Base-by-base conservation (phyloP, 2,888 invertebrate genomes). In the Hypolimnas misippus region DNA sequence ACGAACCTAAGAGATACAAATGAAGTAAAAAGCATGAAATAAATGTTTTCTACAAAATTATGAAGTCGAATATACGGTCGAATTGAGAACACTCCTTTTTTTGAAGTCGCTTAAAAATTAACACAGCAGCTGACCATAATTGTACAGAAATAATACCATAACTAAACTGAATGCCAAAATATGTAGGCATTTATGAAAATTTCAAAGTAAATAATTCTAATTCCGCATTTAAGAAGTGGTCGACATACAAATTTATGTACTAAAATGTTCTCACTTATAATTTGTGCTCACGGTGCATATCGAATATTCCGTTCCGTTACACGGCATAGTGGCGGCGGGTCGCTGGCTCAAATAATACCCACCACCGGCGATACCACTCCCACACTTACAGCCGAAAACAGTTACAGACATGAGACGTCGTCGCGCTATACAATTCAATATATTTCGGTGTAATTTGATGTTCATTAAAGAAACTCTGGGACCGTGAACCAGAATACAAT, bases 401-500 rank as follows among this genome's bases (percentile, higher is more conserved):
- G 88, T 86, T 88, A 89, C 79, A 77, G 82, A 86, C 87, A 85
- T 80, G 83, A 87, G 86, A 85, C 87, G 87, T 87, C 89, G 87
- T 85, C 88, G 87, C 82, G 79, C 81, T 78, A 83, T 75, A 89
- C 90, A 89, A 91, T 92, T 91, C 92, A 90, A 92, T 92, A 91
- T 89, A 89, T 89, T 91, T 89, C 84, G 78, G 84, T 83, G 89
- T 89, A 91, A 92, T 91, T 92, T 91, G 89, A 87, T 87, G 92
- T 91, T 91, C 92, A 91, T 92, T 92, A 92, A 84, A 91, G 91
- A 87, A 89, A 84, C 87, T 84, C 86, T 87, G 89, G 83, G 89
- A 91, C 91, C 92, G 90, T 91, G 91, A 91, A 91, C 89, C 87
- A 88, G 87, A 89, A 89, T 86, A 92, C 90, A 92, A 92, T 91